Evolutionary conservation across 2,797 vertebrate genomes (phyloP).

Genomic region (Syndactyla subalaris): DNA sequence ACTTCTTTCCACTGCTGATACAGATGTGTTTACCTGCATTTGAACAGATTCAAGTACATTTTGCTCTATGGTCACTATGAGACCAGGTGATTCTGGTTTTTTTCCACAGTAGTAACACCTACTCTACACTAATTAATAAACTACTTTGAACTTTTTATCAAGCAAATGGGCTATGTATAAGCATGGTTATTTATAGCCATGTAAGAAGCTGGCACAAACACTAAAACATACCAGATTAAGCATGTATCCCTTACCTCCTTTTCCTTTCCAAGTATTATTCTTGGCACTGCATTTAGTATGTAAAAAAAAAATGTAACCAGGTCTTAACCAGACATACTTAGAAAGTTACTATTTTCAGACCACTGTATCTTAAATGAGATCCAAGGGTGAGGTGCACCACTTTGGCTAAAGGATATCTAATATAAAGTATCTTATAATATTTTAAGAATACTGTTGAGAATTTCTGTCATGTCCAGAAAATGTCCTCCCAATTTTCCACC

Average conservation of each 20-base stretch:
- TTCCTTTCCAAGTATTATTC: neutral
- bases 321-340: neutral
- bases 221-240: neutral
- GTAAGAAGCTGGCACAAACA: neutral
- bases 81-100: neutral
- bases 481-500: neutral
- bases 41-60: neutral
- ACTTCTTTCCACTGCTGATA: neutral
- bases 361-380: neutral
- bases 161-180: neutral
- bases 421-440: neutral
- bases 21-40: neutral
- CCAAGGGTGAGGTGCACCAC: neutral
- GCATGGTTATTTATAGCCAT: neutral
- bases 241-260: neutral
- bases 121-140: neutral
- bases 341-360: neutral
- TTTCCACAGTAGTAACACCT: neutral
- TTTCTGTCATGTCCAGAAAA: neutral
- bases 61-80: neutral
- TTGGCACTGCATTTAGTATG: neutral
- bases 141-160: neutral
- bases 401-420: neutral
- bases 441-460: neutral
- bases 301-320: neutral